A percentile compares a stretch with the other conserved stretches of the same genome.
Evolutionary conservation across 2,797 vertebrate genomes (phyloP).

Genomic region (Sebastes vulpes): DNA sequence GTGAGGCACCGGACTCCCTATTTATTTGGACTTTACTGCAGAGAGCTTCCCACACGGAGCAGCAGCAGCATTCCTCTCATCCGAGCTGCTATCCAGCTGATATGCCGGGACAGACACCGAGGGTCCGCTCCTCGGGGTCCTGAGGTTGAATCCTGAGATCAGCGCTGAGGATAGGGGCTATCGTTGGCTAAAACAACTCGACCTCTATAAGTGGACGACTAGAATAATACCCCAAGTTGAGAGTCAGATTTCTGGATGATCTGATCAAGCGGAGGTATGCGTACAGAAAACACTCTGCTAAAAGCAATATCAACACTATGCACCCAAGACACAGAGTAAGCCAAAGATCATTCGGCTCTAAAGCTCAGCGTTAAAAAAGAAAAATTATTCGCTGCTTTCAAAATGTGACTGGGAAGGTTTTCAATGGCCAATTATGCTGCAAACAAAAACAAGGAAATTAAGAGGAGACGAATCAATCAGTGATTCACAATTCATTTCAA

Average conservation of each 20-base stretch:
- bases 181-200: slow-evolving; percentile 75
- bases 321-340: slow-evolving; percentile 47
- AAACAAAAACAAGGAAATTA: slow-evolving; percentile 44
- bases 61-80: slow-evolving; percentile 57
- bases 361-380: slow-evolving; percentile 14
- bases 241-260: slow-evolving; percentile 82
- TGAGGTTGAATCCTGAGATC: slow-evolving; percentile 69
- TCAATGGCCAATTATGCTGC: slow-evolving; percentile 20
- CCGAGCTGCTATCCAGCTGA: slow-evolving; percentile 61
- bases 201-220: slow-evolving; percentile 61
- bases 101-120: slow-evolving; percentile 53
- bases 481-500: slow-evolving; percentile 3
- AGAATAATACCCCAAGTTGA: slow-evolving; percentile 69
- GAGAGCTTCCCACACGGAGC: slow-evolving; percentile 51
- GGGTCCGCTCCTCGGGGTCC: slow-evolving; percentile 46
- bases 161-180: slow-evolving; percentile 59
- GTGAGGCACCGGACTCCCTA: slow-evolving; percentile 59
- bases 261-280: slow-evolving; percentile 78
- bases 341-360: slow-evolving; percentile 57
- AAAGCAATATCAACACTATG: slow-evolving; percentile 66
- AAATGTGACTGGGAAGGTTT: slow-evolving; percentile 1
- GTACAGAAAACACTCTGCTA: slow-evolving; percentile 78
- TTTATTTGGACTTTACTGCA: slow-evolving; percentile 76
- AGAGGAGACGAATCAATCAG: slow-evolving; percentile 9
- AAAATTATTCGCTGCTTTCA: slow-evolving; percentile 28